phyloP scores from a whole-genome alignment of 2,888 invertebrate genomes.

The Acrobasis suavella region DNA sequence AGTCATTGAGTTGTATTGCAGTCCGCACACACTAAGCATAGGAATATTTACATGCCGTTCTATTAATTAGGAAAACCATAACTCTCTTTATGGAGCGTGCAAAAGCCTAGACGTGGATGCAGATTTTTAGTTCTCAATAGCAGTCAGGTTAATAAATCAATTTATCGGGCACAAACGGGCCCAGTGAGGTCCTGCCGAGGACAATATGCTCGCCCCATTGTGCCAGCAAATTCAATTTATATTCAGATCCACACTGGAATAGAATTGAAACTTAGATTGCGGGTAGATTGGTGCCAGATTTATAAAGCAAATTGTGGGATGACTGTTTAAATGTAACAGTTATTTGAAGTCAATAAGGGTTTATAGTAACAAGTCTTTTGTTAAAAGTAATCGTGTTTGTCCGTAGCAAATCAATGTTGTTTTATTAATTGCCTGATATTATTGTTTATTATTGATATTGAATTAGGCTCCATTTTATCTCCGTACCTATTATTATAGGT shows the following conservation, averaged over 20 bases:
- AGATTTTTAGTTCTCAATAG: conserved; percentile 45
- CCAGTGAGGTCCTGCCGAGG: conserved; percentile 50
- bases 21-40: too few relatives aligned
- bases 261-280: conserved; percentile 68
- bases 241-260: conserved; percentile 63
- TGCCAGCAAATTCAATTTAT: conserved; percentile 67
- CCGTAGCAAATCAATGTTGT: too few relatives aligned
- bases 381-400: background rate
- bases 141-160: conserved; percentile 59
- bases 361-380: conserved; percentile 8
- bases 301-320: conserved; percentile 40
- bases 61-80: background rate
- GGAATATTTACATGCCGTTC: background rate
- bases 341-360: conserved; percentile 9
- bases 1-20: too few relatives aligned
- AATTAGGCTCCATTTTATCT: too few relatives aligned
- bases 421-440: too few relatives aligned
- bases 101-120: background rate
- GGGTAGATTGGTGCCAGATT: conserved; percentile 50
- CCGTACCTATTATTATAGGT: too few relatives aligned
- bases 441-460: too few relatives aligned
- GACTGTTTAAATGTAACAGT: conserved; percentile 26
- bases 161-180: conserved; percentile 55
- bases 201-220: conserved; percentile 55
- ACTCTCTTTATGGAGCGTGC: background rate